A percentile compares a stretch with the other conserved stretches of the same genome.
These are phyloP conservation scores for Acinonyx jubatus DNA, from an alignment of 2,113 vertebrate species.

Conservation along the genomic window DNA sequence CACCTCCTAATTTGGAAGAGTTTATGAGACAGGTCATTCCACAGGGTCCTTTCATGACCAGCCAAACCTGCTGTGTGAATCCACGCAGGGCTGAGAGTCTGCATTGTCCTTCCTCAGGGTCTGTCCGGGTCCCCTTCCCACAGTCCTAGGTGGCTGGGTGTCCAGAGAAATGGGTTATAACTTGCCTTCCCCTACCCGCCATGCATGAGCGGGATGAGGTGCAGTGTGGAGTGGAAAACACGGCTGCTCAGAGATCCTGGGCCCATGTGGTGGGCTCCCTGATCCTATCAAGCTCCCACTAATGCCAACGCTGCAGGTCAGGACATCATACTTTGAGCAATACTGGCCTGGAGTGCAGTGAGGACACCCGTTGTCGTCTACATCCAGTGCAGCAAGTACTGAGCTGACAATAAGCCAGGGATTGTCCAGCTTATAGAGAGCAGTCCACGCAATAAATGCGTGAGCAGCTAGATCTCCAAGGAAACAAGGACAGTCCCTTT, in stretches of 20 bases:
- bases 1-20: neutral
- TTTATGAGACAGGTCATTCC: neutral
- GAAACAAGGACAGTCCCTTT: neutral
- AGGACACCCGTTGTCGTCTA: fast-evolving
- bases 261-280: fast-evolving
- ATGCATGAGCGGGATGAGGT: neutral
- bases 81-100: neutral
- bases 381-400: fast-evolving
- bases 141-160: no score
- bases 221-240: neutral
- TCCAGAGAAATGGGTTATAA: neutral
- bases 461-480: neutral
- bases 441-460: neutral
- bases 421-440: neutral
- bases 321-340: neutral
- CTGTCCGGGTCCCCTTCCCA: fast-evolving
- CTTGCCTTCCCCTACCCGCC: neutral
- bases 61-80: neutral
- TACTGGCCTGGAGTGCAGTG: neutral
- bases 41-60: neutral
- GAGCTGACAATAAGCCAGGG: neutral
- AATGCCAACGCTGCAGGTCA: neutral
- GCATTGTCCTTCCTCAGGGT: neutral
- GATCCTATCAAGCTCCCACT: neutral
- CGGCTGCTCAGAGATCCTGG: neutral